Percentiles rank a stretch among this genome's conserved stretches.
phyloP scores from a whole-genome alignment of 2,113 vertebrate genomes.

The Ictalurus punctatus region DNA sequence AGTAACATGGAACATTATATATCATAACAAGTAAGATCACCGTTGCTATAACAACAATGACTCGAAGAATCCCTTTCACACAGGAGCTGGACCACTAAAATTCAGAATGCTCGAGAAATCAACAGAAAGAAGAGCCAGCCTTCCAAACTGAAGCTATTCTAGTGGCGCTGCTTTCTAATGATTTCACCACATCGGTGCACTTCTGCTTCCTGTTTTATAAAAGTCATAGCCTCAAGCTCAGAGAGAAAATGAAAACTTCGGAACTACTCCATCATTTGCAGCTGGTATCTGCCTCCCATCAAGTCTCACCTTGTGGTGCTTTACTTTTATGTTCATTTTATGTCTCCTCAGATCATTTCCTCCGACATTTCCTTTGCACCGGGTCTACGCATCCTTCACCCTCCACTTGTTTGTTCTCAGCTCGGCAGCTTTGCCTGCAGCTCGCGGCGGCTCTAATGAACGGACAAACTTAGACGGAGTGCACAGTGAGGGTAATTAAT shows the following conservation, averaged over 20 bases:
- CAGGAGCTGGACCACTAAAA: background rate
- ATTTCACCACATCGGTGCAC: background rate
- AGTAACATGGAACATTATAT: background rate
- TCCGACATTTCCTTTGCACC: constrained; percentile 27
- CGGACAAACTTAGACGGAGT: background rate
- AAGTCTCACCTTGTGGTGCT: constrained; percentile 9
- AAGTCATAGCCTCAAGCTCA: constrained; percentile 33
- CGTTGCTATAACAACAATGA: background rate
- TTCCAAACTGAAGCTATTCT: background rate
- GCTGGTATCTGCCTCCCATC: constrained; percentile 33
- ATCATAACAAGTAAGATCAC: background rate
- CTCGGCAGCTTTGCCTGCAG: background rate
- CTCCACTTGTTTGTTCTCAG: constrained; percentile 15
- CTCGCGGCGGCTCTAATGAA: background rate
- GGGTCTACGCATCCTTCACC: constrained; percentile 22
- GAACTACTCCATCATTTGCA: constrained; percentile 47
- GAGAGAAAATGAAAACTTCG: constrained; percentile 40
- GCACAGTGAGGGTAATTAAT: background rate
- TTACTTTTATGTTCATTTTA: constrained; percentile 47
- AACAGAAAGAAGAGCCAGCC: background rate
- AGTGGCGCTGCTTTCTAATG: background rate
- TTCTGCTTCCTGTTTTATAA: constrained; percentile 42
- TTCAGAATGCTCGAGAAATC: background rate
- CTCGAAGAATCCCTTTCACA: background rate
- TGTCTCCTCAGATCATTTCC: constrained; percentile 31